Base-by-base conservation (phyloP, 2,888 invertebrate species). In the Protodeltote pygarga region DNA sequence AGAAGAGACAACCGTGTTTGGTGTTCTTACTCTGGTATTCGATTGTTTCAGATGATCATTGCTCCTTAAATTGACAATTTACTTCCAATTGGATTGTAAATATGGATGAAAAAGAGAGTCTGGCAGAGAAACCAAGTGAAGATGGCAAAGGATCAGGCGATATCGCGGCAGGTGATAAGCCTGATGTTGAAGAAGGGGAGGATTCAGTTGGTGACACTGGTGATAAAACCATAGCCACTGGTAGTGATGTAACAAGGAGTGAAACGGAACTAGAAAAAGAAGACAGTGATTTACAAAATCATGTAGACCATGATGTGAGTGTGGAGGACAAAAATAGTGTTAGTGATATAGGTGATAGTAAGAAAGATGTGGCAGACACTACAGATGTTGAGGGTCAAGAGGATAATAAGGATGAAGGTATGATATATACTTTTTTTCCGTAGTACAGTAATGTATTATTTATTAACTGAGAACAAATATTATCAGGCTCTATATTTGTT, bases 61-160 rank as follows among this genome's bases (percentile, higher is more conserved):
- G 31, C 42, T 28, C 45, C 63, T 57, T 77, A 66, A 73, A 53
- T 58, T 51, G 45, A 61, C 54, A 33, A 51, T 40, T 61, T 54
- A 34, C 65, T 70, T 79, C 75, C 75, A 75, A 81, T 79, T 73
- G 69, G 71, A 74, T 71, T 77, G 69, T 63, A 79, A 83, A 57
- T 46, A 90, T 90, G 90, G 89, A 89, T 73, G 89, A 88, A 46
- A 85, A 80, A 39, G 87, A 85, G 46, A 73, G 71, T 52, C 50
- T 76, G 46, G 59, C 74, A 35, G 83, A 80, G 38, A 77, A 73
- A 49, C 63, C 76, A 16, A 65, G 64, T 40, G 75, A 74, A 51
- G 72, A 64, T 28, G 66, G 60, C 37, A 52, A 60, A 34, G 48
- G 42, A 17, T 51, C 73, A 46, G 59, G 55, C 16, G 71, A 72